These are phyloP conservation scores for Rotaria macrura DNA, from an alignment of 2,888 invertebrate species.

Conservation along the genomic window DNA sequence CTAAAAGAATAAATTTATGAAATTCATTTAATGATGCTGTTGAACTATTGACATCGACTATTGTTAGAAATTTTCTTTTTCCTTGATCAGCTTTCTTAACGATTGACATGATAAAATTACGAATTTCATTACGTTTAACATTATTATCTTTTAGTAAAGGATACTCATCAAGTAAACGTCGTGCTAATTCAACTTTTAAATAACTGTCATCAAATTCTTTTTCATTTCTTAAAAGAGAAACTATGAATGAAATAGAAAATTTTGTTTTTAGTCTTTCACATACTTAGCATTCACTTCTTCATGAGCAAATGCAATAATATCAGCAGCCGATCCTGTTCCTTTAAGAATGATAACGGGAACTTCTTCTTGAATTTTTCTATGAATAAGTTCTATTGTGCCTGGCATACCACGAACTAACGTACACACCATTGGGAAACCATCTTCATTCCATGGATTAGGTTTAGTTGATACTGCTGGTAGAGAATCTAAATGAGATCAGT, in stretches of 20 bases:
- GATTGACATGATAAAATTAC: slow-evolving; percentile 48
- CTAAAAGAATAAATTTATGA: slow-evolving; percentile 45
- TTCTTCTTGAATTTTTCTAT: slow-evolving; percentile 44
- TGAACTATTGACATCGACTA: slow-evolving; percentile 44
- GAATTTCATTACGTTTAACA: slow-evolving; percentile 42
- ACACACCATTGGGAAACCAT: slow-evolving; percentile 45
- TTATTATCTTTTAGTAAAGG: slow-evolving; percentile 44
- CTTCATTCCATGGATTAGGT: not conserved
- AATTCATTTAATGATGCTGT: slow-evolving; percentile 44
- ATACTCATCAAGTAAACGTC: slow-evolving; percentile 43
- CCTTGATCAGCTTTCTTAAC: slow-evolving; percentile 43
- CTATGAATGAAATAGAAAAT: not conserved
- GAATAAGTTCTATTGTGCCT: slow-evolving; percentile 42
- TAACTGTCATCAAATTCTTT: slow-evolving; percentile 44
- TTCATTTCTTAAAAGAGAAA: slow-evolving; percentile 38
- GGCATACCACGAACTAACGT: slow-evolving; percentile 48
- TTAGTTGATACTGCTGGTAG: not conserved
- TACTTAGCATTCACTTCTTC: slow-evolving; percentile 43
- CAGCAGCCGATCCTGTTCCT: slow-evolving; percentile 48
- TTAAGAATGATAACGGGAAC: slow-evolving; percentile 48
- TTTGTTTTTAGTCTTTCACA: not conserved
- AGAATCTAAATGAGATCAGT: too few species aligned
- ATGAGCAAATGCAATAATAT: slow-evolving; percentile 46
- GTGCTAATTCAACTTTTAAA: slow-evolving; percentile 47
- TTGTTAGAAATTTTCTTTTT: slow-evolving; percentile 42